Conservation (phyloP, 2,888 invertebrate species). For the Agrochola circellaris region DNA sequence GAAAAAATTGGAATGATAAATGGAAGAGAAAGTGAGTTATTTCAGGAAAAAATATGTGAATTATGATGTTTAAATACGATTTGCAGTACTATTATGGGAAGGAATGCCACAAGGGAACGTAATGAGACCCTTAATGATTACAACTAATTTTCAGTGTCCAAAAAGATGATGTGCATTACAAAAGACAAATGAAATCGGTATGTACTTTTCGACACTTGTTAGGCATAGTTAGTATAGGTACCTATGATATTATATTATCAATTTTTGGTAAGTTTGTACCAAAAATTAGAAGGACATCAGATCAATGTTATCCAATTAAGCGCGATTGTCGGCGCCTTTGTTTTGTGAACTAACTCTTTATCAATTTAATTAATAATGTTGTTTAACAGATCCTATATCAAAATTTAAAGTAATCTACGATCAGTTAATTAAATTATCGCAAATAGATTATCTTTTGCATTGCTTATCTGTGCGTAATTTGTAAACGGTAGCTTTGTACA, state of each 20-base stretch:
- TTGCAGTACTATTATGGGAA: background rate
- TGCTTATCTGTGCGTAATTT: conserved; percentile 44
- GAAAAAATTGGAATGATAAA: background rate
- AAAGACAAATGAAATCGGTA: background rate
- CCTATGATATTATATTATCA: conserved; percentile 19
- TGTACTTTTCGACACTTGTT: background rate
- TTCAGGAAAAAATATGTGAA: background rate
- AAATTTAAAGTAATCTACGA: conserved; percentile 55
- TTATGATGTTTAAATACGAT: background rate
- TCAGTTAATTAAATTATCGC: conserved; percentile 61
- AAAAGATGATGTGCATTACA: background rate
- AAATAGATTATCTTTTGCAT: conserved; percentile 49
- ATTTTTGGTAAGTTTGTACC: conserved; percentile 15
- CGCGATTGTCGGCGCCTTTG: conserved; percentile 48
- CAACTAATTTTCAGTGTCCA: background rate
- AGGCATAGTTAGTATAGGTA: background rate
- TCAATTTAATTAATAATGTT: conserved; percentile 67
- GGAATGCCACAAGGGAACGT: conserved; percentile 20
- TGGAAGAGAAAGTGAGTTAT: background rate
- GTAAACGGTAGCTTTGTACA: conserved; percentile 58
- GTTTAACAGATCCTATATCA: conserved; percentile 64
- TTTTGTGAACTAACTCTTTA: conserved; percentile 38
- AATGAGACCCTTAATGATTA: background rate
- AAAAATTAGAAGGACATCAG: conserved; percentile 41
- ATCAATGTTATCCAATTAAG: conserved; percentile 54